phyloP scores from a whole-genome alignment of 2,113 vertebrate genomes.

The Toxotes chatareus region DNA sequence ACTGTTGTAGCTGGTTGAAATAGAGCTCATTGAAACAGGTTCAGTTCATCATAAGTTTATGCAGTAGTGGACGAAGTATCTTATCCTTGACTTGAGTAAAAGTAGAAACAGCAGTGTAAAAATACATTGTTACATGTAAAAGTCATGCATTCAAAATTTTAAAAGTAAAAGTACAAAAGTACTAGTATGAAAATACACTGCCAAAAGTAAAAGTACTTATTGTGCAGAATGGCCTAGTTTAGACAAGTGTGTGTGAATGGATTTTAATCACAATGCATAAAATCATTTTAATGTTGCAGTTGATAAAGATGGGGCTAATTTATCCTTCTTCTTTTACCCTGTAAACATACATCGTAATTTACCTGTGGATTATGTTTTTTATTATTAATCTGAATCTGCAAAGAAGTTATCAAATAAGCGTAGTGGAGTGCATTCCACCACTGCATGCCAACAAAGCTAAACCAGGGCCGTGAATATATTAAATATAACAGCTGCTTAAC shows the following conservation, averaged over 20 bases:
- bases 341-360: neutral
- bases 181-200: neutral
- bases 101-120: too few relatives aligned
- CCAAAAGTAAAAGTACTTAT: neutral
- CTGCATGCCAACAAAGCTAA: neutral
- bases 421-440: neutral
- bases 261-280: neutral
- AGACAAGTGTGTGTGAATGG: neutral
- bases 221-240: too few relatives aligned
- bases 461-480: neutral
- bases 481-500: neutral
- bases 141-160: neutral
- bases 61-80: too few relatives aligned
- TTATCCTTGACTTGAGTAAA: too few relatives aligned
- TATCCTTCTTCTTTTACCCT: neutral
- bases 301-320: neutral
- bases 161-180: neutral
- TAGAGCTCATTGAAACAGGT: too few relatives aligned
- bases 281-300: neutral
- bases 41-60: too few relatives aligned
- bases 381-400: neutral
- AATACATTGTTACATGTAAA: neutral
- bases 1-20: neutral
- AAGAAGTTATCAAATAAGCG: neutral
- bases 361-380: neutral